Conservation (phyloP, 2,113 vertebrate genomes). For the Rhinolophus ferrumequinum region DNA sequence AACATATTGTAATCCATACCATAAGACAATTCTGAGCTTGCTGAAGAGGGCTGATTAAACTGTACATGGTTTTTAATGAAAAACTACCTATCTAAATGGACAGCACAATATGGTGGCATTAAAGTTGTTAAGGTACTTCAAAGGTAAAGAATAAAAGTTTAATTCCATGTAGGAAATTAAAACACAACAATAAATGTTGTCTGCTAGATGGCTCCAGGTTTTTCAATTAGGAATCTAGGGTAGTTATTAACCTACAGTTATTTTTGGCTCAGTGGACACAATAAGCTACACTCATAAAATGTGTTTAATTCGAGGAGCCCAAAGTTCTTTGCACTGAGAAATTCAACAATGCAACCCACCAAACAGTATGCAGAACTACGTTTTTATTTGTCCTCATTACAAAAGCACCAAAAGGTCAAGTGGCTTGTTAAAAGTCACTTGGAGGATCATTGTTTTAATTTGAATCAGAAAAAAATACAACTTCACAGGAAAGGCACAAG, state of each 20-base stretch:
- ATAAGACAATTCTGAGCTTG: constrained; percentile 71
- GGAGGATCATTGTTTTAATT: neutral
- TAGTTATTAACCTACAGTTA: constrained; percentile 77
- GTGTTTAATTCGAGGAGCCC: neutral
- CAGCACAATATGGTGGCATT: constrained; percentile 62
- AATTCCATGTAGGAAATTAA: constrained; percentile 83
- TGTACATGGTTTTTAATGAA: constrained; percentile 62
- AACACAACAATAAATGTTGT: constrained; percentile 75
- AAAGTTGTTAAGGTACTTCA: constrained; percentile 69
- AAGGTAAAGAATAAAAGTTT: constrained; percentile 74
- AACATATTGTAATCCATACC: neutral
- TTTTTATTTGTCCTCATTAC: neutral
- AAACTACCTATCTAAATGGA: constrained; percentile 65
- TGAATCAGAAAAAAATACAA: neutral
- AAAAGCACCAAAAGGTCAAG: neutral
- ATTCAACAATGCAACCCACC: neutral
- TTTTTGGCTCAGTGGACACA: constrained; percentile 77
- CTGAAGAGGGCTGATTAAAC: constrained; percentile 66
- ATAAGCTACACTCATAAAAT: neutral
- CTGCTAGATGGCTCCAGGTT: constrained; percentile 72
- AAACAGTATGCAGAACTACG: neutral
- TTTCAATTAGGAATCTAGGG: constrained; percentile 77
- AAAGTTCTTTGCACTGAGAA: neutral
- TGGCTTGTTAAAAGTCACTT: neutral
- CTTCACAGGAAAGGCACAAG: neutral